Evolutionary conservation across 2,797 vertebrate species (phyloP).

Genomic region (Poecilia gillii): DNA sequence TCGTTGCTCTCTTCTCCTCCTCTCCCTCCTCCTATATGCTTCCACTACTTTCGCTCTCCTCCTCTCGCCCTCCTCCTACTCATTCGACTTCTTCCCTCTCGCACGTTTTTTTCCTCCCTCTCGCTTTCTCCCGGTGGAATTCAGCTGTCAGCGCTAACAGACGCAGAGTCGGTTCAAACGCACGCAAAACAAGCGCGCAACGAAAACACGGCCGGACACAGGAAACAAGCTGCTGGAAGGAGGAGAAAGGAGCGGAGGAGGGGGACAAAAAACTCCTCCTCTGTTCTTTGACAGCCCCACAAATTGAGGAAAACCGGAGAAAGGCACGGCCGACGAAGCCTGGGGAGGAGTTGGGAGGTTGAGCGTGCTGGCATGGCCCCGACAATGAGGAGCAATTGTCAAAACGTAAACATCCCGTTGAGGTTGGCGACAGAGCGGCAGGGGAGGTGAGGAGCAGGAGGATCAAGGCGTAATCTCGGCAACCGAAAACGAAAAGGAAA

Average conservation of each 20-base stretch:
- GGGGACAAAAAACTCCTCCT: slow-evolving; percentile 73
- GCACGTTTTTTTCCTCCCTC: slow-evolving; percentile 55
- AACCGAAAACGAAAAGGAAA: slow-evolving; percentile 55
- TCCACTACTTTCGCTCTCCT: slow-evolving; percentile 65
- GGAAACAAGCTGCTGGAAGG: slow-evolving; percentile 65
- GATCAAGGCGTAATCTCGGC: slow-evolving; percentile 42
- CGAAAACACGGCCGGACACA: slow-evolving; percentile 73
- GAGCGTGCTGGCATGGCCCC: slow-evolving; percentile 36
- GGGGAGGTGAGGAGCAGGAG: slow-evolving; percentile 45
- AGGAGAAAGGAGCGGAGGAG: slow-evolving; percentile 53
- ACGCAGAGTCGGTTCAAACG: slow-evolving; percentile 67
- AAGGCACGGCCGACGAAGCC: slow-evolving; percentile 54
- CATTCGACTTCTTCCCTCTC: slow-evolving; percentile 59
- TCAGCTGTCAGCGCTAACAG: slow-evolving; percentile 77
- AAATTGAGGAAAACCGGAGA: slow-evolving; percentile 60
- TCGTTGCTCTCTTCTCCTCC: slow-evolving; percentile 54
- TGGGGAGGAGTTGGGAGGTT: slow-evolving; percentile 40
- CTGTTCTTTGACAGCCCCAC: slow-evolving; percentile 66
- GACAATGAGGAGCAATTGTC: slow-evolving; percentile 57
- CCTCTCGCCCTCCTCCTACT: slow-evolving; percentile 56
- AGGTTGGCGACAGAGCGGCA: slow-evolving; percentile 57
- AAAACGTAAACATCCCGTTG: slow-evolving; percentile 66
- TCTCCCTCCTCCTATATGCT: slow-evolving; percentile 43
- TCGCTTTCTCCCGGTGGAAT: slow-evolving; percentile 73
- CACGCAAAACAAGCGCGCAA: slow-evolving; percentile 63